Evolutionary conservation across 2,888 invertebrate species (phyloP).

Genomic region (Scotopteryx bipunctaria): DNA sequence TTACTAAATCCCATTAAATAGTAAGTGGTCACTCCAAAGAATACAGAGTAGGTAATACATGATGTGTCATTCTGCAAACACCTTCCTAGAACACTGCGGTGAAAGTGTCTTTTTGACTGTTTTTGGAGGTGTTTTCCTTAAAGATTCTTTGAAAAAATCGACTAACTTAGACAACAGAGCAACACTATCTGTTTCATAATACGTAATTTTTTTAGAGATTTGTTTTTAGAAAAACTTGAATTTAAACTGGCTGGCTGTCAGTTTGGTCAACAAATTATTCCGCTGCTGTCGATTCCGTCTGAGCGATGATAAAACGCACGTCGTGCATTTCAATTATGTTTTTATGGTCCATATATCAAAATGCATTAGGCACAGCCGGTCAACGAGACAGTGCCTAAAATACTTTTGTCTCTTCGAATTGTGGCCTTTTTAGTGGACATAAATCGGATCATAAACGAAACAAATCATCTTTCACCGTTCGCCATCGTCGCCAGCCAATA

Average conservation of each 20-base stretch:
- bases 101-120: conserved; percentile 13
- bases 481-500: conserved; percentile 24
- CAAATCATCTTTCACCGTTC: conserved; percentile 27
- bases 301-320: conserved; percentile 2
- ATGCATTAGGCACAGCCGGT: conserved; percentile 6
- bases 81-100: conserved; percentile 1
- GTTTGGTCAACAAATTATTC: conserved; percentile 5
- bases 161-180: too few relatives aligned
- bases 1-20: conserved; percentile 29
- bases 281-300: background rate
- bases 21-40: conserved; percentile 24
- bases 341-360: conserved; percentile 14
- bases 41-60: conserved; percentile 19
- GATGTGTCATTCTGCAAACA: conserved; percentile 19
- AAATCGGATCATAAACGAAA: conserved; percentile 16
- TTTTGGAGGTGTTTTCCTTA: conserved; percentile 22
- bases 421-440: conserved; percentile 13
- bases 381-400: conserved; percentile 9
- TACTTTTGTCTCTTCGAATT: conserved; percentile 15
- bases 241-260: background rate
- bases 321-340: conserved; percentile 15
- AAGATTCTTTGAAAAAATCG: background rate
- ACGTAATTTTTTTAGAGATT: too few relatives aligned
- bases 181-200: too few relatives aligned
- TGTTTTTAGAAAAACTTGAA: too few relatives aligned